These are phyloP conservation scores for Vireo griseus DNA, from an alignment of 2,797 vertebrate genomes.

Conservation along the genomic window DNA sequence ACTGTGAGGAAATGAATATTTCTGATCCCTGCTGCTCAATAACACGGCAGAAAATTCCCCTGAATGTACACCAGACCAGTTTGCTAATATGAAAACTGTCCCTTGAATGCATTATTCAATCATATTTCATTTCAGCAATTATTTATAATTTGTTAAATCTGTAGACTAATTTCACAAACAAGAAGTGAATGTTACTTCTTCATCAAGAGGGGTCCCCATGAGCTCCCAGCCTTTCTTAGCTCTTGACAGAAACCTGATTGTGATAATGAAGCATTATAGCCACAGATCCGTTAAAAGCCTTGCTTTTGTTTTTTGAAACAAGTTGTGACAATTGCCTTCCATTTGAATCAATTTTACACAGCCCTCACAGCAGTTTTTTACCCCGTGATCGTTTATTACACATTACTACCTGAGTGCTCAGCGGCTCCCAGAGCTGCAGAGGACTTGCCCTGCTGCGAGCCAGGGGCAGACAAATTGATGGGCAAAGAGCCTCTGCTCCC, in stretches of 20 bases:
- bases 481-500: background rate
- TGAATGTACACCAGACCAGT: constrained; percentile 23
- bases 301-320: background rate
- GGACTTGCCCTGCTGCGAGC: background rate
- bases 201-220: background rate
- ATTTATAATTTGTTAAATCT: constrained; percentile 50
- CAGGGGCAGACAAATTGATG: background rate
- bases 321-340: constrained; percentile 10
- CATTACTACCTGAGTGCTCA: background rate
- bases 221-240: background rate
- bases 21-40: constrained; percentile 62
- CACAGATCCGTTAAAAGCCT: background rate
- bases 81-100: constrained; percentile 39
- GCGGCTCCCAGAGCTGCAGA: background rate
- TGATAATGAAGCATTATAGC: background rate
- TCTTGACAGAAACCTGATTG: constrained; percentile 30
- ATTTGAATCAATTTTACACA: constrained; percentile 7
- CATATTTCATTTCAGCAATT: constrained; percentile 50
- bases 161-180: constrained; percentile 21
- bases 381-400: background rate
- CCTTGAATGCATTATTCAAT: constrained; percentile 40
- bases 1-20: constrained; percentile 58
- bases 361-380: background rate
- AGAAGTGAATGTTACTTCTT: constrained; percentile 15
- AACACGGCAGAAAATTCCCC: constrained; percentile 40